Base-by-base conservation (phyloP, 2,797 vertebrate species). In the Rhadinocentrus ornatus region DNA sequence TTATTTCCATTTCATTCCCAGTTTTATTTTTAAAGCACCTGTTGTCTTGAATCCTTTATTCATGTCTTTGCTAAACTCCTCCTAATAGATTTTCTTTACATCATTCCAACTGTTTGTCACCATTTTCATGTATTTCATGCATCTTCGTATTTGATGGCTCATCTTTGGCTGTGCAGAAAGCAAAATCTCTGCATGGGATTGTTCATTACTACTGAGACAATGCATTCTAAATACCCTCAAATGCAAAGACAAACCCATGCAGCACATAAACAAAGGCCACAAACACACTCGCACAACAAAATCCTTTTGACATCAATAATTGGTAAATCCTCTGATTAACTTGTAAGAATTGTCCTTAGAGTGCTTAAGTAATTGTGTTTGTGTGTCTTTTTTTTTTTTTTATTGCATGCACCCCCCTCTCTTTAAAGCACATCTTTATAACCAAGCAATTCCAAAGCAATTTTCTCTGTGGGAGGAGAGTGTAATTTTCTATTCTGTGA, bases 401-500 rank as follows among this genome's bases (percentile, higher is more conserved):
- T 91, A 91, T 93, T 93, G 86, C 89, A 88, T 88, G 91, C 90
- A 82, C 85, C 87, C 80, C 83, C 86, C 82, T 90, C 81, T 90
- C 81, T 92, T 90, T 93, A 93, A 93, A 93, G 91, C 88, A 93
- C 93, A 94, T 94, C 93, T 94, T 95, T 95, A 95, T 95, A 95
- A 95, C 94, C 93, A 95, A 95, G 93, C 92, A 92, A 95, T 95
- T 95, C 93, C 87, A 93, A 94, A 94, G 93, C 94, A 95, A 95
- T 95, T 95, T 95, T 94, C 95, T 95, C 95, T 88, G 93, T 95
- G 93, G 94, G 95, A 94, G 93, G 92, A 95, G 93, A 94, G 94
- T 95, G 94, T 95, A 94, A 95, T 95, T 95, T 95, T 94, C 94
- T 95, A 93, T 94, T 95, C 94, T 92, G 93, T 94, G 93, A 95